Percentiles rank a stretch among this genome's conserved stretches.
phyloP scores from a whole-genome alignment of 2,797 vertebrate genomes.

The Peromyscus nudipes region DNA sequence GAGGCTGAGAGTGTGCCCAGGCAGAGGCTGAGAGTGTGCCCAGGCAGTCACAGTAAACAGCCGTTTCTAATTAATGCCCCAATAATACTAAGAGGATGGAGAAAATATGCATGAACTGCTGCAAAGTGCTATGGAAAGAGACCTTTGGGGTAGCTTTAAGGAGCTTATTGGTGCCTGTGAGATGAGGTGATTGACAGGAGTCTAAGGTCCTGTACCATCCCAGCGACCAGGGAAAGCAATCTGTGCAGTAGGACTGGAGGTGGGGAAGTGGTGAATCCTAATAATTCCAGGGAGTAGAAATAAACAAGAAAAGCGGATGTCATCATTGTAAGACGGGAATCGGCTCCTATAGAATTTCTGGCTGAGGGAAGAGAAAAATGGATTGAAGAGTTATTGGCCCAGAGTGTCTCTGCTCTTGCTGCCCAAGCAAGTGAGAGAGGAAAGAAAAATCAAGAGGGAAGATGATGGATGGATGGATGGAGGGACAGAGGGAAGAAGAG shows the following conservation, averaged over 20 bases:
- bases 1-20: background rate
- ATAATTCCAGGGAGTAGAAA: slow-evolving; percentile 33
- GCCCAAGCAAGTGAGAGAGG: background rate
- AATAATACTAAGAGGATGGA: background rate
- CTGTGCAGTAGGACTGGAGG: background rate
- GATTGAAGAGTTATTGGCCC: background rate
- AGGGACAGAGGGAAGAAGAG: background rate
- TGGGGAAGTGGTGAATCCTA: background rate
- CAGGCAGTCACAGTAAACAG: background rate
- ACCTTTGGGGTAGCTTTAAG: background rate
- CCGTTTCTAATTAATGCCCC: background rate
- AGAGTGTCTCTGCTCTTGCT: background rate
- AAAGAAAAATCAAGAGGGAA: background rate
- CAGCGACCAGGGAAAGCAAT: background rate
- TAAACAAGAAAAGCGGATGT: background rate
- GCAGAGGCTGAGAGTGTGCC: background rate
- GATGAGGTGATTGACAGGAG: background rate
- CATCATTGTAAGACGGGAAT: background rate
- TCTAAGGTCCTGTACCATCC: background rate
- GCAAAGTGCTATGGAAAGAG: background rate
- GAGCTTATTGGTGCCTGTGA: background rate
- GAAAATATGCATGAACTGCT: background rate
- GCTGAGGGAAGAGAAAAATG: background rate
- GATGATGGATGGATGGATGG: background rate
- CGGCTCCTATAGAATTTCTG: background rate